A percentile compares a stretch with the other conserved stretches of the same genome.
Conservation (phyloP, 1,140 invertebrate species). For the Drosophila mojavensis region DNA sequence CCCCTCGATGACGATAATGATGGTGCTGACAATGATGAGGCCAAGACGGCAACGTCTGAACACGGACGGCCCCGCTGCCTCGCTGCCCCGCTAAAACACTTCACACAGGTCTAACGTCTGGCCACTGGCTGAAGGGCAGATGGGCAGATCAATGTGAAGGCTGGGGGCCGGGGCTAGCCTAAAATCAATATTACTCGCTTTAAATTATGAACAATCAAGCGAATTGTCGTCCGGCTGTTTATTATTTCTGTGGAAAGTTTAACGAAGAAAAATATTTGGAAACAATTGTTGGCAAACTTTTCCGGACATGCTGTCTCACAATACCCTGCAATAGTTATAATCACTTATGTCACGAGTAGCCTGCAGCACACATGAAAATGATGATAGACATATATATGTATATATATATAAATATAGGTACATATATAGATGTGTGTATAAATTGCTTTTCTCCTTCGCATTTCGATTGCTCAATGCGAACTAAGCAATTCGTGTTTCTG, state of each 20-base stretch:
- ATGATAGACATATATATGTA: too few relatives aligned
- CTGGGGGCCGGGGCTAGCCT: neutral
- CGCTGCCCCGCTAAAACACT: slow-evolving; percentile 10
- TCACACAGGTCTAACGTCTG: slow-evolving; percentile 1
- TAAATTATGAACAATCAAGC: slow-evolving; percentile 42
- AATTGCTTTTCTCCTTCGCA: too few relatives aligned
- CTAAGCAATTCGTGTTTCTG: neutral
- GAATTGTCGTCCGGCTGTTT: slow-evolving; percentile 18
- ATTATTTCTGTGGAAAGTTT: slow-evolving; percentile 1
- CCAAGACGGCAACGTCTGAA: slow-evolving; percentile 13
- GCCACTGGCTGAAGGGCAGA: neutral
- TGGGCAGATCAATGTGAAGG: too few relatives aligned
- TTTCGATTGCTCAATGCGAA: slow-evolving; percentile 3
- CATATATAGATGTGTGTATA: neutral
- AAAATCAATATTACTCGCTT: slow-evolving; percentile 43
- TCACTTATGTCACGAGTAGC: slow-evolving; percentile 11
- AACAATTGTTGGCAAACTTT: slow-evolving; percentile 8
- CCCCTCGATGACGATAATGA: slow-evolving; percentile 25
- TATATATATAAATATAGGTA: neutral
- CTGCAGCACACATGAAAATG: neutral
- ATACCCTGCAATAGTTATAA: neutral
- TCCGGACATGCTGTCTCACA: neutral
- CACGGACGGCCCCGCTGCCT: neutral
- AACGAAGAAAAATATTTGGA: slow-evolving; percentile 9
- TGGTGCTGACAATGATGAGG: slow-evolving; percentile 24